Base-by-base conservation (phyloP, 1,140 invertebrate species). In the Mamestra configurata region DNA sequence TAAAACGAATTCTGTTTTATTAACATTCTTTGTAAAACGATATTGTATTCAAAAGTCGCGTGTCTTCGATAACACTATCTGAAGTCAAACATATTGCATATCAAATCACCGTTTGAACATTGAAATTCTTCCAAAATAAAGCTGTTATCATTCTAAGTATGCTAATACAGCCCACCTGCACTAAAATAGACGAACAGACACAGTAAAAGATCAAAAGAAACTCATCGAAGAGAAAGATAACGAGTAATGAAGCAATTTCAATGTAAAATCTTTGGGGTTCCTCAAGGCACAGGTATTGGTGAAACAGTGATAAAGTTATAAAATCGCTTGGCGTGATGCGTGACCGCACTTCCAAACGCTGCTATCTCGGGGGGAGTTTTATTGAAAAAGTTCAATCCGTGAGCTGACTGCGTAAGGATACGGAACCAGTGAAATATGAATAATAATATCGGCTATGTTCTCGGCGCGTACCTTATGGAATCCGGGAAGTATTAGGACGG, bases 301-400 rank as follows among this genome's bases (percentile, higher is more conserved):
- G 72, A 71, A 31, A 77, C 84, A 79, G 81, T 88, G 88, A 92
- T 92, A 91, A 93, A 94, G 91, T 92, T 93, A 92, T 92, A 93
- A 93, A 93, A 93, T 92, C 89, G 90, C 84, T 92, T 86, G 84
- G 78, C 80, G 55, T 83, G 73, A 85, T 91, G 85, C 93, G 93
- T 93, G 93, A 94, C 93, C 87, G 85, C 82, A 92, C 88, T 94
- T 71, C 83, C 73, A 86, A 92, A 88, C 82, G 86, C 57, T 55
- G 24, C 51, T 79, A 82, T 85, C 82, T 88, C 86, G 79, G 76
- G 85, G 92, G 90, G 88, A 90, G 90, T 92, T 94, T 94, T 94
- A 93, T 93, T 94, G 92, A 93, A 94, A 94, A 94, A 94, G 87
- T 94, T 89, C 66, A 84, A 85, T 82, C 88, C 93, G 93, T 93